Conservation (phyloP, 2,797 vertebrate species). For the Pipistrellus pygmaeus region DNA sequence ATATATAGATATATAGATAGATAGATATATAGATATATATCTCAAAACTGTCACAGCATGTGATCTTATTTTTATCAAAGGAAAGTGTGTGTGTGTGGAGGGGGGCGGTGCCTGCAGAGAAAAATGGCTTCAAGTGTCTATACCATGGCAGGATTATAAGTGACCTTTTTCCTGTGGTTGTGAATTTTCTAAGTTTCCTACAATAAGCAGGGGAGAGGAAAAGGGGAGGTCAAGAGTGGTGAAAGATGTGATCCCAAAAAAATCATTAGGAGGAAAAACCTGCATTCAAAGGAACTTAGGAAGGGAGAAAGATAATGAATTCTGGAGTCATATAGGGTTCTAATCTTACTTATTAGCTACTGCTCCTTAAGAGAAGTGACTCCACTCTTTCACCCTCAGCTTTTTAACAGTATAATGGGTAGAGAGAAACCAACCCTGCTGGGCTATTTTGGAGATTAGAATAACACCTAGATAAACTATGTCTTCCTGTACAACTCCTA, state of each 20-base stretch:
- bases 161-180: background rate
- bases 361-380: background rate
- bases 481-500: background rate
- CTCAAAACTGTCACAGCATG: background rate
- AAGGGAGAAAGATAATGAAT: background rate
- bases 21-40: no score
- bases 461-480: background rate
- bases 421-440: background rate
- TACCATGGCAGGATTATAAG: background rate
- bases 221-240: background rate
- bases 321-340: background rate
- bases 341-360: background rate
- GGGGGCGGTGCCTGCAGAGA: background rate
- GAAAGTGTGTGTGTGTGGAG: background rate
- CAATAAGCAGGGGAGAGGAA: background rate
- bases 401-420: background rate
- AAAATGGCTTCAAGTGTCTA: background rate
- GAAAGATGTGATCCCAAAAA: background rate
- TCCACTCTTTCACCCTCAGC: background rate
- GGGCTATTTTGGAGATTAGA: constrained; percentile 41
- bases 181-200: constrained; percentile 3
- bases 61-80: background rate
- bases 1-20: no score
- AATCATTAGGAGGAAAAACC: background rate
- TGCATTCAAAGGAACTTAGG: background rate